Conservation (phyloP, 1,140 invertebrate species). For the Lepidurus arcticus region DNA sequence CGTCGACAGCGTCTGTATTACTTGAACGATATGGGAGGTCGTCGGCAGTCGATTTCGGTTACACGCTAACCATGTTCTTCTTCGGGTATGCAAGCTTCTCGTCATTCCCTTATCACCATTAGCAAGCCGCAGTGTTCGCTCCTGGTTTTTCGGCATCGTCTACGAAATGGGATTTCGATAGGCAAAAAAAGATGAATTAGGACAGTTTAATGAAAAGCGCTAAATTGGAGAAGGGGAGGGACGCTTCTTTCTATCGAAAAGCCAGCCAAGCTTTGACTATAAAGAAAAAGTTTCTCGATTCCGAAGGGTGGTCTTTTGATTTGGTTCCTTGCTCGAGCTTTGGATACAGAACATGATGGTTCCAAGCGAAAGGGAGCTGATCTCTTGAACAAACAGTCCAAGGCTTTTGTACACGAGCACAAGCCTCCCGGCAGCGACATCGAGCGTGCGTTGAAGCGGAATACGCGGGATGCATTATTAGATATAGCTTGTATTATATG, state of each 20-base stretch:
- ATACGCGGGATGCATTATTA: slow-evolving; percentile 10
- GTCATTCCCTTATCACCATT: neutral
- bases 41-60: neutral
- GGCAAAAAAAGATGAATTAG: neutral
- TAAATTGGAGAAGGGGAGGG: neutral
- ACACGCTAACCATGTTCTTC: neutral
- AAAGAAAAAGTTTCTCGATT: neutral
- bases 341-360: neutral
- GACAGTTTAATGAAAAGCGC: neutral
- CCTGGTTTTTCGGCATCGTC: too few species aligned
- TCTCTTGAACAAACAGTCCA: slow-evolving; percentile 14
- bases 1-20: neutral
- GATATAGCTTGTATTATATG: neutral
- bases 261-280: neutral
- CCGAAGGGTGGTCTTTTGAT: slow-evolving; percentile 21
- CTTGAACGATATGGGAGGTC: neutral
- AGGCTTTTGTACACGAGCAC: slow-evolving; percentile 17
- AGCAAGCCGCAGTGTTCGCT: neutral
- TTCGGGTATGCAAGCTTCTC: neutral
- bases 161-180: neutral
- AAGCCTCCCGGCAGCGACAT: neutral
- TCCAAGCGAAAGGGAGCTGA: neutral
- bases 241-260: neutral
- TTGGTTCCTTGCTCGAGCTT: neutral
- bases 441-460: neutral